Conservation (phyloP, 2,797 vertebrate species). For the Crocidura indochinensis region DNA sequence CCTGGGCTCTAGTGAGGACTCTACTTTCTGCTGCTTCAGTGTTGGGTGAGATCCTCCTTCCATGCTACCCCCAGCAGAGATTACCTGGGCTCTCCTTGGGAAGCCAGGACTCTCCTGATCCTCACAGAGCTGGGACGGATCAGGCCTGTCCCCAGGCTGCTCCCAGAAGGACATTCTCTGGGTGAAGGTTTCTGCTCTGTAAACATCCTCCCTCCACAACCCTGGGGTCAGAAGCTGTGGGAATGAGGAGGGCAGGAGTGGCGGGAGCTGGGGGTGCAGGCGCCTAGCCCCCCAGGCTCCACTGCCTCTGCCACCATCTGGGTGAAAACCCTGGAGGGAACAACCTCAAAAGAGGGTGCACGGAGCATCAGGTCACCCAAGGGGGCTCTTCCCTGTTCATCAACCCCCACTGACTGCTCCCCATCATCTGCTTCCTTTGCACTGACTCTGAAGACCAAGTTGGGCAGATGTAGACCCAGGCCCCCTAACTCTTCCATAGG, state of each 20-base stretch:
- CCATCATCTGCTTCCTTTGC: not conserved
- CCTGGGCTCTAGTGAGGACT: not conserved
- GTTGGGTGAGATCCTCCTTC: not conserved
- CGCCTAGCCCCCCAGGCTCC: fast-evolving
- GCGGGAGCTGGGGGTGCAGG: not conserved
- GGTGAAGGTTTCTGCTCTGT: constrained; percentile 83
- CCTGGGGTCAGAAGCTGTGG: constrained; percentile 85
- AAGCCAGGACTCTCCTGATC: not conserved
- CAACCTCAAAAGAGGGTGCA: not conserved
- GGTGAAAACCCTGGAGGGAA: constrained; percentile 11
- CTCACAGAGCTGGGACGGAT: not conserved
- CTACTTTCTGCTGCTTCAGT: not conserved
- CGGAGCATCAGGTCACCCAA: not conserved
- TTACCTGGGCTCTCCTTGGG: not conserved
- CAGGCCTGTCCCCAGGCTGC: not conserved
- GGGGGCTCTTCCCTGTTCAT: not conserved
- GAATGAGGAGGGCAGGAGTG: constrained; percentile 76
- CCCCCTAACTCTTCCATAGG: not conserved
- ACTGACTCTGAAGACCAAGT: constrained; percentile 17
- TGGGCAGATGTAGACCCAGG: not conserved
- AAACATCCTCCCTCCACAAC: constrained; percentile 84
- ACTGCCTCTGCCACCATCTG: not conserved
- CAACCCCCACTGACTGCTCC: not conserved
- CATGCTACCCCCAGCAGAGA: not conserved
- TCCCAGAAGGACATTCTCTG: constrained; percentile 70